Evolutionary conservation across 2,797 vertebrate genomes (phyloP), one percentile per base, ranked within the genome.

Genomic region (Jordanella pulchra): DNA sequence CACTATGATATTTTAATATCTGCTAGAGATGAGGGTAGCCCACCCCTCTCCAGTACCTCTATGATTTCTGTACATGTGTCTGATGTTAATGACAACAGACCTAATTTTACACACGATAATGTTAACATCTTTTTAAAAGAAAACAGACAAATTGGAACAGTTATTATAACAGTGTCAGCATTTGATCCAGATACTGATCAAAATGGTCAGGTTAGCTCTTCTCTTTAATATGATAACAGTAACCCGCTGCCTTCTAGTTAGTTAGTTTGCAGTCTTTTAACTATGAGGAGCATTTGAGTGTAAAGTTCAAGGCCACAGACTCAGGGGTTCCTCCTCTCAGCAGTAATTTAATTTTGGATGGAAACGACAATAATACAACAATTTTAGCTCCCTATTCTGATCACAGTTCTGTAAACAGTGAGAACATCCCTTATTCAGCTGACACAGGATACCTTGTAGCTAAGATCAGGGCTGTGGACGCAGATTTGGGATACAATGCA

Each of bases 1-100:
- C 82, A 91, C 11, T 97, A 97, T 76, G 94, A 95, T 15, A 91
- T 97, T 65, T 95, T 92, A 7, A 90, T 97, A 60, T 94, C 85
- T 0, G 96, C 96, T 47, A 92, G 81, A 0, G 96, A 97, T 77
- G 93, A 93, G n/a, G 96, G 97, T 25, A 91, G 2, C 1, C 96
- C 96, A 6, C 90, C 93, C 51, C 91, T 96, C 17, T 95, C 94
- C 14, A 96, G 93, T 71, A 94, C 92, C 50, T 35, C 1, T 0
- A 23, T 35, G 17, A 28, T 60, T 35, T 9, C 12, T 60, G 30
- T 60, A 21, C 30, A 60, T 12, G 30, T 60, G 4, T 32, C 56
- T 21, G 56, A 60, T 23, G 56, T 60, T 32, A 60, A 60, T 60
- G 56, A 60, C 12, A 60, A 60, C 18, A 60, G 1, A 60, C 56